phyloP scores from a whole-genome alignment of 2,113 vertebrate genomes.

The Craseonycteris thonglongyai region DNA sequence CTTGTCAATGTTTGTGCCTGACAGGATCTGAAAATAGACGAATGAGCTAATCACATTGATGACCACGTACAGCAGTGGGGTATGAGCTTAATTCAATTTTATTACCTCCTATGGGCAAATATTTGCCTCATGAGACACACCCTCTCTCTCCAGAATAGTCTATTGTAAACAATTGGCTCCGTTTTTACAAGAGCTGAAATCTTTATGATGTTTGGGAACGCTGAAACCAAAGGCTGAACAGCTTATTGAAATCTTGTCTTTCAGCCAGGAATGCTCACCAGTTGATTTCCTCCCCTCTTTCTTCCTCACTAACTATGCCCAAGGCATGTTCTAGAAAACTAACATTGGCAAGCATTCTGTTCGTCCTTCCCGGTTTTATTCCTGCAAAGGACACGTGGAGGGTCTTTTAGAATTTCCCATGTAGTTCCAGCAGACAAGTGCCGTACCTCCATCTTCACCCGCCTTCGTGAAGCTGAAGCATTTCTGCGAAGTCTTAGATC shows the following conservation, averaged over 20 bases:
- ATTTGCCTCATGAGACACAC: conserved; percentile 60
- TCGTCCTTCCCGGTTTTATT: conserved; percentile 2
- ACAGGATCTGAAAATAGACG: conserved; percentile 64
- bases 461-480: background rate
- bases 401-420: background rate
- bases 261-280: conserved; percentile 45
- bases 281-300: background rate
- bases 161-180: conserved; percentile 62
- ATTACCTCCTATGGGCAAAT: conserved; percentile 70
- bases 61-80: conserved; percentile 48
- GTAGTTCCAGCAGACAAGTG: background rate
- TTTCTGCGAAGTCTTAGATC: background rate
- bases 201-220: conserved; percentile 69
- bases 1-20: conserved; percentile 61
- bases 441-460: background rate
- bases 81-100: conserved; percentile 62
- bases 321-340: conserved; percentile 59
- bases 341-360: conserved; percentile 36
- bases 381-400: background rate
- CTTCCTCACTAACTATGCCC: conserved; percentile 14
- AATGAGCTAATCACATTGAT: conserved; percentile 60
- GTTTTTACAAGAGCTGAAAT: conserved; percentile 60
- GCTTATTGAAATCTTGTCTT: conserved; percentile 64
- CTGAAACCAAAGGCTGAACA: conserved; percentile 59
- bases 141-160: conserved; percentile 48